Evolutionary conservation across 2,113 vertebrate species (phyloP).

Genomic region (Sceloporus tristichus): DNA sequence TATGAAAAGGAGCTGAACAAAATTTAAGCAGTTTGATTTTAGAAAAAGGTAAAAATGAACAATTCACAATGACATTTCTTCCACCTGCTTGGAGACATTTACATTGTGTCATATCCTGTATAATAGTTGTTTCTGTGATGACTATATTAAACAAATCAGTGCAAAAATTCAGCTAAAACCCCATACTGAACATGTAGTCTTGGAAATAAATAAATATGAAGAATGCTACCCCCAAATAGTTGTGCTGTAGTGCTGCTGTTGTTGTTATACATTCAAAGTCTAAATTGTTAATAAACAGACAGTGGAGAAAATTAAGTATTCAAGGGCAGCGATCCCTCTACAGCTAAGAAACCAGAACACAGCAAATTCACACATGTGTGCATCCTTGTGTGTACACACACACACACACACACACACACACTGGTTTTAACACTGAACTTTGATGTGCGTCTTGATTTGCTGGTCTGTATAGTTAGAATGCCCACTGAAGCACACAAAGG

Average conservation of each 20-base stretch:
- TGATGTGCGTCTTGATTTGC: constrained; percentile 40
- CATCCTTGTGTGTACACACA: neutral
- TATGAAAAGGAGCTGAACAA: neutral
- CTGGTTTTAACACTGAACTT: constrained; percentile 17
- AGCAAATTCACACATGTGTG: neutral
- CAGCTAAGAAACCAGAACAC: constrained; percentile 6
- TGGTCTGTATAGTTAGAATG: constrained; percentile 35
- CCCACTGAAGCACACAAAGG: constrained; percentile 53
- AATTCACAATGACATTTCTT: neutral
- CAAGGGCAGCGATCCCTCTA: constrained; percentile 43
- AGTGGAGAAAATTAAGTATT: neutral
- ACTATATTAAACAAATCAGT: neutral
- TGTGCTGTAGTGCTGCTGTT: neutral
- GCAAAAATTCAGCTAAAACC: neutral
- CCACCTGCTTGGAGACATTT: neutral
- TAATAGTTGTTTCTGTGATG: neutral
- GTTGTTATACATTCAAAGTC: constrained; percentile 47
- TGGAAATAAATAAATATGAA: neutral
- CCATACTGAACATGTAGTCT: neutral
- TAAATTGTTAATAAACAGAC: constrained; percentile 40
- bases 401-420: neutral
- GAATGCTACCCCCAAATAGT: neutral
- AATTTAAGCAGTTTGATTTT: constrained; percentile 4
- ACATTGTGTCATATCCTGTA: neutral
- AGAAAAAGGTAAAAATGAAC: neutral